Evolutionary conservation across 2,888 invertebrate genomes (phyloP).

Genomic region (Biston betularia): DNA sequence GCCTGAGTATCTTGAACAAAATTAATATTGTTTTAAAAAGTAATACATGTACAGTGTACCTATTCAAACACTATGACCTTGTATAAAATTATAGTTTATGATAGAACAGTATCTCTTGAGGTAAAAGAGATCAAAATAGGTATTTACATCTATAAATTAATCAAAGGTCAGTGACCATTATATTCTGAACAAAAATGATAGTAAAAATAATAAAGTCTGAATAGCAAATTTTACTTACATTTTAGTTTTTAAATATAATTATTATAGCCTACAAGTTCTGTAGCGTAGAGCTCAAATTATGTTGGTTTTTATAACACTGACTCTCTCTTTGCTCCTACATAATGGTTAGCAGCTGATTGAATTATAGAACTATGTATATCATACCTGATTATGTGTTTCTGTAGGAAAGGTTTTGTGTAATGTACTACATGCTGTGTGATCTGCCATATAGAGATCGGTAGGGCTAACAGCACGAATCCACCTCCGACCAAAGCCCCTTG

Average conservation of each 20-base stretch:
- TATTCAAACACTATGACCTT: constrained; percentile 1
- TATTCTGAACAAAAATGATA: neutral
- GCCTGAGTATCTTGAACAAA: neutral
- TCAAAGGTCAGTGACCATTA: constrained; percentile 2
- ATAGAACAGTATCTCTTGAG: too few relatives aligned
- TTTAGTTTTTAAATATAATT: too few relatives aligned
- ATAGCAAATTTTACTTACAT: too few relatives aligned
- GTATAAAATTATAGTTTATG: neutral
- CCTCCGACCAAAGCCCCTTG: constrained; percentile 95
- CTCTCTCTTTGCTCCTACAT: neutral
- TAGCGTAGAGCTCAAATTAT: too few relatives aligned
- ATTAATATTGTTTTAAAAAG: neutral
- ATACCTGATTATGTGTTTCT: constrained; percentile 96
- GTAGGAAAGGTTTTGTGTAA: constrained; percentile 96
- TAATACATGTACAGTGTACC: neutral
- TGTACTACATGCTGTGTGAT: constrained; percentile 97
- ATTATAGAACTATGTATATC: constrained; percentile 11
- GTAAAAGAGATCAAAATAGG: neutral
- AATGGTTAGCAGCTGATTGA: neutral
- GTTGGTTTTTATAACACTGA: too few relatives aligned
- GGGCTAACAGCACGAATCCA: constrained; percentile 95
- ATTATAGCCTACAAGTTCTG: too few relatives aligned
- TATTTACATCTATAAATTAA: neutral
- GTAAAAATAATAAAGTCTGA: neutral
- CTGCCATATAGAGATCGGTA: constrained; percentile 97